Evolutionary conservation across 2,888 invertebrate genomes (phyloP), one percentile per base, ranked within the genome.

Genomic region (Acleris holmiana): DNA sequence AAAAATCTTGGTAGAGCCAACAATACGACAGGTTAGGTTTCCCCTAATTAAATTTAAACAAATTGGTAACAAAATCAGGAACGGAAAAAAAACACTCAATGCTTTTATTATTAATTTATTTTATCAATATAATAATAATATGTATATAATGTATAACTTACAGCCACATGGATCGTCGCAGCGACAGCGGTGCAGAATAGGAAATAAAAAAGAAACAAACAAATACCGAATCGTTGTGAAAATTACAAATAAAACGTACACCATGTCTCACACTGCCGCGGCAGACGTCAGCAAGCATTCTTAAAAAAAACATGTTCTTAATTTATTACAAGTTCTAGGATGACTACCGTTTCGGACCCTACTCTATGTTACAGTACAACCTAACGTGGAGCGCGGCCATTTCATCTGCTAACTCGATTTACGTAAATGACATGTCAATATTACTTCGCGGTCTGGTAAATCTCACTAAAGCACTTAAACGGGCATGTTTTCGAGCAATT

Each of bases 121-220:
- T 69, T 90, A 92, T 89, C 88, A 91, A 91, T 92, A 92, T 91
- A 91, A 88, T 85, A 78, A 74, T 78, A 80, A 90, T 91, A 91
- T 91, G 89, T 92, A 89, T 91, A 91, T 91, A 88, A 85, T 85
- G 87, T 91, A 86, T 91, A 91, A 89, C 89, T 91, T 91, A 92
- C 90, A 92, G 91, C 91, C 91, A 87, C 82, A 82, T 76, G 74
- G 75, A 73, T 78, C 77, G 78, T 67, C 77, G 70, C 76, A 67
- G 69, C 76, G 79, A 69, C 68, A 57, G 58, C 58, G 68, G 68
- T 61, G 67, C 60, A 21, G 46, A 64, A 68, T 58, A 48, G 41
- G 46, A 50, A 55, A 65, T 56, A 66, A 63, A 51, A 58, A 47
- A 58, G 25, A 61, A 53, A 50, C 53, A 58, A 58, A 25, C 23